Evolutionary conservation across 2,888 invertebrate genomes (phyloP).

Genomic region (Ochropleura plecta): DNA sequence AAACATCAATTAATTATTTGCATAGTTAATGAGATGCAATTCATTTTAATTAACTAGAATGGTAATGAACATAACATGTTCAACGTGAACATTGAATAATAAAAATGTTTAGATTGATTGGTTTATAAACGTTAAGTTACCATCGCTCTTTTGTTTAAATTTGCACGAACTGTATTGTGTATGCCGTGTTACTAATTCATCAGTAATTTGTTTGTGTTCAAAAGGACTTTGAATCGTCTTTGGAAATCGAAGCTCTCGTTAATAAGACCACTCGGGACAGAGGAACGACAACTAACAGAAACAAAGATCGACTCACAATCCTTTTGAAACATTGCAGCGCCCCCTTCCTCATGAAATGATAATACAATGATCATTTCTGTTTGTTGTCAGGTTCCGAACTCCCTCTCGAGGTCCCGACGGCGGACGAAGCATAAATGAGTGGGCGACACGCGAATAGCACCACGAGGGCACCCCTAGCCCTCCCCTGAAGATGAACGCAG

Average conservation of each 20-base stretch:
- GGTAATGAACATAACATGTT: conserved; percentile 1
- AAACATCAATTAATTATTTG: conserved; percentile 2
- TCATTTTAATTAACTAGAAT: conserved; percentile 17
- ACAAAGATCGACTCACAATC: conserved; percentile 90
- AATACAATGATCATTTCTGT: conserved; percentile 90
- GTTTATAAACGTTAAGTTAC: conserved; percentile 6
- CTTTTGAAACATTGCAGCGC: conserved; percentile 86
- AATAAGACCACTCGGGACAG: conserved; percentile 81
- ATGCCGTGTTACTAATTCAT: conserved; percentile 56
- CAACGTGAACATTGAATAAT: conserved; percentile 10
- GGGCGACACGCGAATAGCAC: conserved; percentile 63
- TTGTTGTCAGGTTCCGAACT: conserved; percentile 91
- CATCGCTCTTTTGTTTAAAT: conserved; percentile 9
- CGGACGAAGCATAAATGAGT: conserved; percentile 80
- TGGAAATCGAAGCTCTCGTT: conserved; percentile 81
- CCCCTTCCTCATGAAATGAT: conserved; percentile 84
- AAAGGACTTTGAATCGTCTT: conserved; percentile 91
- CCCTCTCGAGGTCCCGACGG: conserved; percentile 83
- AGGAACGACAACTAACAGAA: conserved; percentile 90
- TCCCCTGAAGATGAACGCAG: conserved; percentile 78
- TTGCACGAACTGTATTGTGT: conserved; percentile 25
- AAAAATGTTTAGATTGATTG: conserved; percentile 9
- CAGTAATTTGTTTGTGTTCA: conserved; percentile 80
- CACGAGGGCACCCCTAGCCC: conserved; percentile 58
- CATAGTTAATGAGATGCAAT: background rate